Conservation (phyloP, 2,113 vertebrate species). For the Macaca nemestrina region DNA sequence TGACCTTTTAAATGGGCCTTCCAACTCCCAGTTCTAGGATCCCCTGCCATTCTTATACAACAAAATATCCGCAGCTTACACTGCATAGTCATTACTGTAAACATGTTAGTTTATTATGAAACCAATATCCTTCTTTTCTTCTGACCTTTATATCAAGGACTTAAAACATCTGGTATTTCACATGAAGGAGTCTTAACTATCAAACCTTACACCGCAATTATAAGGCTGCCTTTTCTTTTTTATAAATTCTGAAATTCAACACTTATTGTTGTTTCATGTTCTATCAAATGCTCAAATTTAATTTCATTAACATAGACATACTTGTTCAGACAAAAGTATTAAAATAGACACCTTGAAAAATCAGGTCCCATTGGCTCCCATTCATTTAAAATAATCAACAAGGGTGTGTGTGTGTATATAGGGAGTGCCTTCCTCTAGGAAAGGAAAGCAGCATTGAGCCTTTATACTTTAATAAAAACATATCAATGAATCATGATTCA, state of each 20-base stretch:
- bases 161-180: background rate
- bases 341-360: constrained; percentile 6
- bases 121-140: background rate
- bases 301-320: constrained; percentile 3
- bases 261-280: background rate
- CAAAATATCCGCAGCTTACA: background rate
- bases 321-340: background rate
- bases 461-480: background rate
- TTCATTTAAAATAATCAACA: background rate
- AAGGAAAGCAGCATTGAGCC: background rate
- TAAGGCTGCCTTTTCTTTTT: background rate
- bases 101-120: background rate
- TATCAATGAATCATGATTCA: background rate
- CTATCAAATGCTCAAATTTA: constrained; percentile 26
- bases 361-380: background rate
- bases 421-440: background rate
- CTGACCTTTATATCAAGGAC: background rate
- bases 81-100: background rate
- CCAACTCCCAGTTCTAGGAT: background rate
- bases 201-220: background rate
- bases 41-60: background rate
- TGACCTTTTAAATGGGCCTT: background rate
- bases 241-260: constrained; percentile 27
- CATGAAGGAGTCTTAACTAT: background rate
- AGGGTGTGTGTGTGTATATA: background rate